Percentiles rank a stretch among this genome's conserved stretches.
Conservation (phyloP, 2,113 vertebrate genomes). For the Festucalex cinctus region DNA sequence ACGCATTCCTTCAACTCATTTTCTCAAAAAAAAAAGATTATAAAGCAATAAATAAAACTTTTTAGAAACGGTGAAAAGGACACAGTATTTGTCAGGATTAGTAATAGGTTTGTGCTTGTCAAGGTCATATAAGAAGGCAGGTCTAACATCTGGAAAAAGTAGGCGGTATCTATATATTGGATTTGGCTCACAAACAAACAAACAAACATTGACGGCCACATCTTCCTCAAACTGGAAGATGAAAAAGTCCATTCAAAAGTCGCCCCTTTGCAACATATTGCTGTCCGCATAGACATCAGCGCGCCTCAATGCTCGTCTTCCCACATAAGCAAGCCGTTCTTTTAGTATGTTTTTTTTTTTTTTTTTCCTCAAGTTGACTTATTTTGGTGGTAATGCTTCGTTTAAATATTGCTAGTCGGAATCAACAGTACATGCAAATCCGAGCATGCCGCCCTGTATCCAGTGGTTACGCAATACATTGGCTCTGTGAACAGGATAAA, state of each 20-base stretch:
- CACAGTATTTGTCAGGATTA: constrained; percentile 65
- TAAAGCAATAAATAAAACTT: constrained; percentile 74
- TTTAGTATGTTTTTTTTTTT: constrained; percentile 55
- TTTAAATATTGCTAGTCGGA: constrained; percentile 82
- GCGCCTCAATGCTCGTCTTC: constrained; percentile 59
- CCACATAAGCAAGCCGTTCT: constrained; percentile 59
- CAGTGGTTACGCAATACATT: constrained; percentile 73
- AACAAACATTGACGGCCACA: constrained; percentile 56
- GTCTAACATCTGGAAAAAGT: constrained; percentile 76
- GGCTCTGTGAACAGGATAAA: constrained; percentile 66
- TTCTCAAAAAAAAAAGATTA: constrained; percentile 60
- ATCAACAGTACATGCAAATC: constrained; percentile 78
- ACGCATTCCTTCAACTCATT: constrained; percentile 65
- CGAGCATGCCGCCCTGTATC: constrained; percentile 74
- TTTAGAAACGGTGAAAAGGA: constrained; percentile 59
- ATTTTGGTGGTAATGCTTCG: constrained; percentile 73
- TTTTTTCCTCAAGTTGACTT: constrained; percentile 59
- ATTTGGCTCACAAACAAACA: constrained; percentile 79
- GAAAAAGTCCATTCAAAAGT: constrained; percentile 63
- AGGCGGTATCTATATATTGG: constrained; percentile 71
- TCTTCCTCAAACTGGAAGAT: constrained; percentile 65
- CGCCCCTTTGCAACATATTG: constrained; percentile 73
- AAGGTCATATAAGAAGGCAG: constrained; percentile 80
- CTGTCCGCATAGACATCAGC: constrained; percentile 68
- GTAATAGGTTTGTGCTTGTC: constrained; percentile 82